These are phyloP conservation scores for Channa maculata DNA, from an alignment of 2,113 vertebrate genomes.

Conservation along the genomic window DNA sequence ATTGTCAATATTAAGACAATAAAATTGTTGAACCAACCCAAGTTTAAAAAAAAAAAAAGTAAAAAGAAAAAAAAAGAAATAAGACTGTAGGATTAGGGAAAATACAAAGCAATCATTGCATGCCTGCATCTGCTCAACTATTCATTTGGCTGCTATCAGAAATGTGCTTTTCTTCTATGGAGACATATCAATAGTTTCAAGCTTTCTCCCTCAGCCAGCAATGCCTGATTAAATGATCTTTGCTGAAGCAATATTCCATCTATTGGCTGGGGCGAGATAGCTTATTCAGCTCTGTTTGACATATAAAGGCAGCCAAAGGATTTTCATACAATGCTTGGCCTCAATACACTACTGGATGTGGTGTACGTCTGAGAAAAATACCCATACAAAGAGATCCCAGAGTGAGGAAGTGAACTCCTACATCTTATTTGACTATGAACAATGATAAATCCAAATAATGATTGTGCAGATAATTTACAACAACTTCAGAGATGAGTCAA, in stretches of 20 bases:
- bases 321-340: conserved; percentile 10
- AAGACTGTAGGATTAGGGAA: background rate
- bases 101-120: background rate
- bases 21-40: no score
- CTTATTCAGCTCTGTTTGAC: conserved; percentile 22
- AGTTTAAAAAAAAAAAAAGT: no score
- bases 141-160: background rate
- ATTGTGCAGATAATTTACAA: no score
- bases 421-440: background rate
- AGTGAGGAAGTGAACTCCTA: background rate
- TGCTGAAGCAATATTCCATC: conserved; percentile 16
- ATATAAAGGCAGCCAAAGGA: background rate
- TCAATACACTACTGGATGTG: background rate
- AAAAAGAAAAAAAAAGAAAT: no score
- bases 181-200: conserved; percentile 13
- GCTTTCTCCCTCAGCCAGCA: background rate
- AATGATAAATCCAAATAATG: background rate
- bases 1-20: no score
- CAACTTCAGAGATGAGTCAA: background rate
- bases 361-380: background rate
- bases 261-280: background rate
- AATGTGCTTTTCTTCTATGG: background rate
- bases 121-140: conserved; percentile 3
- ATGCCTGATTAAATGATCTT: conserved; percentile 5
- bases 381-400: background rate